Evolutionary conservation across 2,797 vertebrate species (phyloP).

Genomic region (Anolis apletophallus): DNA sequence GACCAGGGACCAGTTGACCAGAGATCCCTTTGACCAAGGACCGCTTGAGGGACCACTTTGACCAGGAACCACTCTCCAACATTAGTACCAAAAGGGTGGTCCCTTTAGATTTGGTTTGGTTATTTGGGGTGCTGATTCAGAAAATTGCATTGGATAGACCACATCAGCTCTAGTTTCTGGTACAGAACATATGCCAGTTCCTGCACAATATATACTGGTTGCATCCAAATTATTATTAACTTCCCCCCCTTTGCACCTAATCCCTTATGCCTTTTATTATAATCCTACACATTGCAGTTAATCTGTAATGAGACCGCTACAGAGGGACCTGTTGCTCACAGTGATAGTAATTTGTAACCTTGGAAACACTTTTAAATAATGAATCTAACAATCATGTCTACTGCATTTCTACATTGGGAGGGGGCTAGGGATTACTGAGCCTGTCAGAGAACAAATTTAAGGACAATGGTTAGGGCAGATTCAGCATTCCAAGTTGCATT

Average conservation of each 20-base stretch:
- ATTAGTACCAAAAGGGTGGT: too few species aligned
- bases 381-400: slow-evolving; percentile 88
- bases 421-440: slow-evolving; percentile 60
- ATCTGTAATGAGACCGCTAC: slow-evolving; percentile 88
- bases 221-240: slow-evolving; percentile 65
- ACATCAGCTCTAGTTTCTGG: too few species aligned
- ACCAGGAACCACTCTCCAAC: too few species aligned
- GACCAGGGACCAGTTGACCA: too few species aligned
- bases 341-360: slow-evolving; percentile 97
- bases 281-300: slow-evolving; percentile 78
- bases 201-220: slow-evolving; percentile 3
- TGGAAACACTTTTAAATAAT: slow-evolving; percentile 96
- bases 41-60: too few species aligned
- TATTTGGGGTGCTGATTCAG: too few species aligned
- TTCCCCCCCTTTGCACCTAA: slow-evolving; percentile 68
- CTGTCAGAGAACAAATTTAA: slow-evolving; percentile 61
- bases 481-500: neutral
- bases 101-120: too few species aligned
- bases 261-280: slow-evolving; percentile 77
- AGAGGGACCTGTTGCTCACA: slow-evolving; percentile 93
- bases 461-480: slow-evolving; percentile 39
- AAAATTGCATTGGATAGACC: too few species aligned
- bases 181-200: neutral
- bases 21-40: too few species aligned
- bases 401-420: slow-evolving; percentile 82